Evolutionary conservation across 2,113 vertebrate species (phyloP).

Genomic region (Megalops atlanticus): DNA sequence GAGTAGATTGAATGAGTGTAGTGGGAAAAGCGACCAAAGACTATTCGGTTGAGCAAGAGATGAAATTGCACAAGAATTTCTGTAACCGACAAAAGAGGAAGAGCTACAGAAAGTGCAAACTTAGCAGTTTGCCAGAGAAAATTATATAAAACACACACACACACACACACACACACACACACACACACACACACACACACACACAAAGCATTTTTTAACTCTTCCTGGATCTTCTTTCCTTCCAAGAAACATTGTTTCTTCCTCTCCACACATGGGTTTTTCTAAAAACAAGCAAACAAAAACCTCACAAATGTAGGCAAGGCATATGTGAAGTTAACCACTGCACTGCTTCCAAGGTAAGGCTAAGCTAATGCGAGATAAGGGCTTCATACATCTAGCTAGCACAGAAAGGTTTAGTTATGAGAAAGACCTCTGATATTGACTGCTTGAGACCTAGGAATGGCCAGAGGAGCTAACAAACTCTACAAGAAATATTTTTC

Average conservation of each 20-base stretch:
- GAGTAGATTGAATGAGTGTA: too few relatives aligned
- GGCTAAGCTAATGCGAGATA: too few relatives aligned
- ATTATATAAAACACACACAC: too few relatives aligned
- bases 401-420: neutral
- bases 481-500: neutral
- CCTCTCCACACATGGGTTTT: constrained; percentile 1
- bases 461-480: neutral
- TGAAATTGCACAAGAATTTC: too few relatives aligned
- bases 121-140: too few relatives aligned
- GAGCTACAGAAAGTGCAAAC: too few relatives aligned
- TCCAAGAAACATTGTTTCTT: neutral
- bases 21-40: too few relatives aligned
- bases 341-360: neutral
- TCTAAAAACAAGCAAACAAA: neutral
- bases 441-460: neutral
- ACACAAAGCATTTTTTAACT: neutral
- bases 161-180: too few relatives aligned
- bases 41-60: too few relatives aligned
- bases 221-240: too few relatives aligned
- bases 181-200: too few relatives aligned
- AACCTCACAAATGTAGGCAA: neutral
- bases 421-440: neutral
- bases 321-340: neutral
- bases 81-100: too few relatives aligned
- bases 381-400: neutral